phyloP scores from a whole-genome alignment of 2,888 invertebrate genomes.

The Rhynchonema sp. region DNA sequence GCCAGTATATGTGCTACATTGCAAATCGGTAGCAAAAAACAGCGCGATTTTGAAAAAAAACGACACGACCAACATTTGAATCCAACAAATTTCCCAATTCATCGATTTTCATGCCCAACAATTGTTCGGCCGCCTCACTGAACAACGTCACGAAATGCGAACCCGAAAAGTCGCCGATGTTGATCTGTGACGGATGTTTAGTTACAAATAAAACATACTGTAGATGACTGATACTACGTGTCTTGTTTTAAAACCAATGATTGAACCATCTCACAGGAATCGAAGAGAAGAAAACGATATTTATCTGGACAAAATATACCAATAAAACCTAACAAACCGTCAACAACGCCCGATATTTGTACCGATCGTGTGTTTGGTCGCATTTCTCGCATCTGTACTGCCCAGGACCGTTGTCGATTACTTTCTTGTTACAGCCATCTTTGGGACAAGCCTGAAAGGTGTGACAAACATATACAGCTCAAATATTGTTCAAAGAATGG shows the following conservation, averaged over 20 bases:
- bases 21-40: too few relatives aligned
- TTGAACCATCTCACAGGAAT: too few relatives aligned
- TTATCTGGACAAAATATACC: conserved; percentile 1
- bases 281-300: too few relatives aligned
- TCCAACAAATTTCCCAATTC: background rate
- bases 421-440: conserved; percentile 74
- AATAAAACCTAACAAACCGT: conserved; percentile 2
- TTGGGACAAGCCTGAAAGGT: conserved; percentile 72
- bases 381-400: conserved; percentile 84
- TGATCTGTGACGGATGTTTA: too few relatives aligned
- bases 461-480: too few relatives aligned
- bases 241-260: too few relatives aligned
- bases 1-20: too few relatives aligned
- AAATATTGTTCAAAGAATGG: too few relatives aligned
- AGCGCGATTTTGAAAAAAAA: too few relatives aligned
- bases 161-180: background rate
- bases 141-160: background rate
- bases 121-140: background rate
- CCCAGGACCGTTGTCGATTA: conserved; percentile 66
- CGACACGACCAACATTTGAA: background rate
- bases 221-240: too few relatives aligned
- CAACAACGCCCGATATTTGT: conserved; percentile 60
- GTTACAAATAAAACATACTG: too few relatives aligned
- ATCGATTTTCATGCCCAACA: background rate
- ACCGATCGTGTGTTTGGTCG: conserved; percentile 56